Evolutionary conservation across 2,888 invertebrate genomes (phyloP), one percentile per base, ranked within the genome.

Genomic region (Tanaodytes sp.): DNA sequence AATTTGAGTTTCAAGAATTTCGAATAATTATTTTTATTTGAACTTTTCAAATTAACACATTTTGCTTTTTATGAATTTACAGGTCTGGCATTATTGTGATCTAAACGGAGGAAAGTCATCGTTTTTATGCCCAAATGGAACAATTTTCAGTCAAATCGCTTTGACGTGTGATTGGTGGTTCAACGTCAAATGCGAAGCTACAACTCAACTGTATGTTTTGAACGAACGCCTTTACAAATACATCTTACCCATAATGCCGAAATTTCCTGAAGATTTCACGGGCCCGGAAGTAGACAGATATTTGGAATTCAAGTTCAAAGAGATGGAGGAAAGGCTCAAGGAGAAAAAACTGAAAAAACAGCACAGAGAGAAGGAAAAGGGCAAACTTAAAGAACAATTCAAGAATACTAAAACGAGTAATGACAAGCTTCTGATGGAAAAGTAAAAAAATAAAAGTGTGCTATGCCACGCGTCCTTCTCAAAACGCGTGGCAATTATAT

Each of bases 161-260:
- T 86, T 95, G 39, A 95, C 95, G 0, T 95, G 95, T 80, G 95
- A 95, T 83, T 95, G 95, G 95, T 95, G 95, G 95, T 95, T 93
- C 85, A 95, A 95, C 82, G 95, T 95, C 0, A 91, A 92, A 77
- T 95, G 95, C 82, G 90, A 92, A 19, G 90, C 92, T 11, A 94
- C 95, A 0, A 87, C 93, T 0, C 95, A 95, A 82, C 88, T 94
- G 0, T 95, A 95, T 83, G 95, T 95, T 1, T 87, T 95, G 2
- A 95, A 95, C 78, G 95, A 95, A 84, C 89, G 95, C 69, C 89
- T 95, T 2, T 95, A 95, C 86, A 94, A 95, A 81, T 95, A 92
- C 79, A 95, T 95, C 71, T 83, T 95, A 73, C 95, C 95, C 2
- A 90, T 93, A 75, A 91, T 92, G 76, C 95, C 95, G 0, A 94